These are phyloP conservation scores for Patiria miniata DNA, from an alignment of 35 echinoderm and acorn worm genomes.

Conservation along the genomic window DNA sequence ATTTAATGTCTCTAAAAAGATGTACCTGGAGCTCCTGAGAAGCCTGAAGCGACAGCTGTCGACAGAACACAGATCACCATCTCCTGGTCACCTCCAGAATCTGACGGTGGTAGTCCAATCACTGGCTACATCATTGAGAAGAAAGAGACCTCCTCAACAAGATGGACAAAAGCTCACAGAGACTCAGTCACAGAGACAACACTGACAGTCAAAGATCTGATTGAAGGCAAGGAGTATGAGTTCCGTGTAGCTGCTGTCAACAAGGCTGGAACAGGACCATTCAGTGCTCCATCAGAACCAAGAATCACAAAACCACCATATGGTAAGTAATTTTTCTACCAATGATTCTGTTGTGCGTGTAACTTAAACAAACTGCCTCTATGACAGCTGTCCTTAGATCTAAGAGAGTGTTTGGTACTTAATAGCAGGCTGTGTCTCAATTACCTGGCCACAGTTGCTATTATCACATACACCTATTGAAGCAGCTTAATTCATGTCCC, in stretches of 20 bases:
- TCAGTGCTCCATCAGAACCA: conserved; percentile 34
- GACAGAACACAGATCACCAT: conserved; percentile 51
- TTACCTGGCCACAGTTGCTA: no score
- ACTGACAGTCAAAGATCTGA: conserved; percentile 26
- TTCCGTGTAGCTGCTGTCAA: conserved; percentile 49
- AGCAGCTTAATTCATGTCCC: no score
- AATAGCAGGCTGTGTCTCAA: no score
- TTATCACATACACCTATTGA: no score
- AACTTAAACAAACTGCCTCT: no score
- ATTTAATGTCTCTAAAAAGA: conserved; percentile 16
- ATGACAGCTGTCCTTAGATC: no score
- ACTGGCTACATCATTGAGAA: conserved; percentile 41
- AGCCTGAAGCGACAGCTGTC: conserved; percentile 48
- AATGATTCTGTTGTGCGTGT: no score
- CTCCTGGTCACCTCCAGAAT: conserved; percentile 56
- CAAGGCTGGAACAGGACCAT: conserved; percentile 67
- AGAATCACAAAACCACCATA: conserved; percentile 49
- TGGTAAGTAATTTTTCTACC: conserved; percentile 36
- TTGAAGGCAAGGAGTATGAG: conserved; percentile 39
- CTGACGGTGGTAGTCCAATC: conserved; percentile 52
- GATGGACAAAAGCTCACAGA: conserved; percentile 32
- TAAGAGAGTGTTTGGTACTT: no score
- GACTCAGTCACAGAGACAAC: conserved; percentile 35
- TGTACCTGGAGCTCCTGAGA: conserved; percentile 44
- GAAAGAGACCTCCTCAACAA: conserved; percentile 19